Conservation (phyloP, 2,113 vertebrate species). For the Morone chrysops region DNA sequence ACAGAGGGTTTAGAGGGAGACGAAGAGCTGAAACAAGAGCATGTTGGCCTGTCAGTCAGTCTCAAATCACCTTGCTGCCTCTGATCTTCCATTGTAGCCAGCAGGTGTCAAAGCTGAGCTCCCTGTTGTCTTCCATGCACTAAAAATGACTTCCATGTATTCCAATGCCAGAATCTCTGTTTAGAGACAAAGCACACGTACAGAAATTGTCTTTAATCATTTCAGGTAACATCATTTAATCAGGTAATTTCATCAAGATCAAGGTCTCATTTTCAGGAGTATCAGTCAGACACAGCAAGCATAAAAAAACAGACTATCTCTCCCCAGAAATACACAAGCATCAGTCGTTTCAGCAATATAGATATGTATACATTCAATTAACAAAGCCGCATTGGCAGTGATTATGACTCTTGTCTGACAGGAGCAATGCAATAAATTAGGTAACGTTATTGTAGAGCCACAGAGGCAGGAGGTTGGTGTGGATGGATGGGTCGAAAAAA, state of each 20-base stretch:
- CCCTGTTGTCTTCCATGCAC: neutral
- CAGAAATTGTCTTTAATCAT: neutral
- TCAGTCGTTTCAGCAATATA: too few species aligned
- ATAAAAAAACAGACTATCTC: too few species aligned
- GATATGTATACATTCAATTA: neutral
- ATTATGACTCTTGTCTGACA: neutral
- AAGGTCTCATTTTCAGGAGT: neutral
- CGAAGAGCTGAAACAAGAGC: conserved; percentile 24
- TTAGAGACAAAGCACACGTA: neutral
- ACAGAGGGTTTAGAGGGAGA: conserved; percentile 4
- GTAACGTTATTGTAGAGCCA: neutral
- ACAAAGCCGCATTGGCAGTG: neutral
- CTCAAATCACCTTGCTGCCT: conserved; percentile 19
- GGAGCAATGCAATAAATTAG: neutral
- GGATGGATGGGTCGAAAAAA: neutral
- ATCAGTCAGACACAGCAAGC: neutral
- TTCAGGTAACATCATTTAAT: neutral
- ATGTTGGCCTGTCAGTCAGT: conserved; percentile 1
- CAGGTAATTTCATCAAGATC: neutral
- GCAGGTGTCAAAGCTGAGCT: conserved; percentile 2
- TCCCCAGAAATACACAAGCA: too few species aligned
- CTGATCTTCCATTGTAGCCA: conserved; percentile 12
- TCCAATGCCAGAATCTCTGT: neutral
- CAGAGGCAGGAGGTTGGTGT: neutral
- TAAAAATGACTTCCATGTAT: neutral